Percentiles rank a stretch among this genome's conserved stretches.
Conservation (phyloP, 2,888 invertebrate species). For the Polyploca ridens region DNA sequence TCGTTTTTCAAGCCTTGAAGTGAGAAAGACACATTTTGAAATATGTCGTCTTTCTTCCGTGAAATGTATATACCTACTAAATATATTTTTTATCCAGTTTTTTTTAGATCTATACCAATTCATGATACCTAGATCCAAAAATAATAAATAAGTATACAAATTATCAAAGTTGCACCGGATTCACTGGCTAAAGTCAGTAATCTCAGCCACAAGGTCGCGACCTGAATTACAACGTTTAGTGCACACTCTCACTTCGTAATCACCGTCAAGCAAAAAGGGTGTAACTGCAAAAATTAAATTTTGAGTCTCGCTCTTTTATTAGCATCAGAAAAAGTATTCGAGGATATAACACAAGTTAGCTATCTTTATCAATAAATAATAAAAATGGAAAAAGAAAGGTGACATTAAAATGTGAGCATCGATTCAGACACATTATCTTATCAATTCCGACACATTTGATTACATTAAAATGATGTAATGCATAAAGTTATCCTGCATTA, state of each 20-base stretch:
- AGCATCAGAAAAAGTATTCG: neutral
- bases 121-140: neutral
- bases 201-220: slow-evolving; percentile 29
- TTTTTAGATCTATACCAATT: too few relatives aligned
- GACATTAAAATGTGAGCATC: neutral
- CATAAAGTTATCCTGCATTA: neutral
- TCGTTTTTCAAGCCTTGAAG: too few relatives aligned
- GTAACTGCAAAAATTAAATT: slow-evolving; percentile 11
- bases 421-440: neutral
- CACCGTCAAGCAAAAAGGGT: neutral
- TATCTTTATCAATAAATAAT: neutral
- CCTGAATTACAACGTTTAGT: slow-evolving; percentile 36
- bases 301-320: slow-evolving; percentile 1
- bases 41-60: too few relatives aligned
- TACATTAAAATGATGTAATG: neutral
- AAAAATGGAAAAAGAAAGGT: neutral
- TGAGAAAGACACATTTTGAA: too few relatives aligned
- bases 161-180: slow-evolving; percentile 23
- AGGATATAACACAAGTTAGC: too few relatives aligned
- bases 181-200: slow-evolving; percentile 22
- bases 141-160: slow-evolving; percentile 2
- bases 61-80: too few relatives aligned
- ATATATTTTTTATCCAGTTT: too few relatives aligned
- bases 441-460: neutral
- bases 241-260: slow-evolving; percentile 36